Evolutionary conservation across 2,888 invertebrate species (phyloP).

Genomic region (Chironomus riparius): DNA sequence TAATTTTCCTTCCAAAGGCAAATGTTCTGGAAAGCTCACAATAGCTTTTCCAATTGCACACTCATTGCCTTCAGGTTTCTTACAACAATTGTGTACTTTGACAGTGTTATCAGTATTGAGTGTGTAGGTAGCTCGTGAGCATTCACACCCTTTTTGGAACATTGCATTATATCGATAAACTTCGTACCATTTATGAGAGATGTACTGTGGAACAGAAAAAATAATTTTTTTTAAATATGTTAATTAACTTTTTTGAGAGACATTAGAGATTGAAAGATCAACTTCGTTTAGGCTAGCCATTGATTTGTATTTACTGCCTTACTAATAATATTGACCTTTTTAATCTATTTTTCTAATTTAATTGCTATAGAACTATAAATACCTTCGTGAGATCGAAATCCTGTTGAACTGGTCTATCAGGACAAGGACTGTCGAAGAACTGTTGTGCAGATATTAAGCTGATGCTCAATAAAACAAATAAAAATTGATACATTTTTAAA

Average conservation of each 20-base stretch:
- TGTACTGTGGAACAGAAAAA: neutral
- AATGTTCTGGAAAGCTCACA: neutral
- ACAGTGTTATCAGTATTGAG: neutral
- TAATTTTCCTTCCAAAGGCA: constrained; percentile 1
- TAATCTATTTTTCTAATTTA: too few species aligned
- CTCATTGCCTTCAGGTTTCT: neutral
- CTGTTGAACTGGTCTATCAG: constrained; percentile 4
- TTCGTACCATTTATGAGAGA: constrained; percentile 10
- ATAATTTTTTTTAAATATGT: too few species aligned
- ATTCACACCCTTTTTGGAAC: neutral
- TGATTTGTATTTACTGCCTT: too few species aligned
- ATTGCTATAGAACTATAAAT: too few species aligned
- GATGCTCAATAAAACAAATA: neutral
- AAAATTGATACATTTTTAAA: too few species aligned
- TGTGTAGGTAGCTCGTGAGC: neutral
- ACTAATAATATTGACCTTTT: too few species aligned
- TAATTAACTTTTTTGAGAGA: too few species aligned
- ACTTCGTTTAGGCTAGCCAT: too few species aligned
- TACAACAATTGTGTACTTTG: constrained; percentile 4
- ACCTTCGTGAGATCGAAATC: constrained; percentile 16
- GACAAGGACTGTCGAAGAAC: neutral
- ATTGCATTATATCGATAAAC: neutral
- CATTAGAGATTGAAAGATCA: too few species aligned
- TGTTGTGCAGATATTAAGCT: neutral
- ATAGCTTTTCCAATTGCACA: neutral